A percentile compares a stretch with the other conserved stretches of the same genome.
Conservation (phyloP, 2,888 invertebrate genomes). For the Nymphalis urticae region DNA sequence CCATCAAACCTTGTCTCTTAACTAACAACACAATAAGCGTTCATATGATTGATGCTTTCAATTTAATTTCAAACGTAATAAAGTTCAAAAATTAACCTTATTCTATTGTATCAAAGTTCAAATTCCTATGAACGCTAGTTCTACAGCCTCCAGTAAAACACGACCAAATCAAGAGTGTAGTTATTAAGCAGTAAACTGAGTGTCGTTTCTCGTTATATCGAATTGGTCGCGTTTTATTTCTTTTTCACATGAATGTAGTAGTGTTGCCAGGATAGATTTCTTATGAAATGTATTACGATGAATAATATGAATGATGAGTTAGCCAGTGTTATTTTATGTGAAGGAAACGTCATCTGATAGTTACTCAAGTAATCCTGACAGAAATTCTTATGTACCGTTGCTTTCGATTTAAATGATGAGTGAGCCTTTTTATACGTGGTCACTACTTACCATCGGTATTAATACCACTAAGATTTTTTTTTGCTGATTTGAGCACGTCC, state of each 20-base stretch:
- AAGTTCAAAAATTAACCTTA: slow-evolving; percentile 11
- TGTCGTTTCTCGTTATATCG: slow-evolving; percentile 17
- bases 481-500: too few species aligned
- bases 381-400: too few species aligned
- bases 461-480: too few species aligned
- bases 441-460: too few species aligned
- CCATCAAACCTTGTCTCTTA: not conserved
- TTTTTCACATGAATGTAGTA: slow-evolving; percentile 28
- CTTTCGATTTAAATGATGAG: too few species aligned
- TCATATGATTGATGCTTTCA: slow-evolving; percentile 36
- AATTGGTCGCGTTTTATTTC: slow-evolving; percentile 34
- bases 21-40: not conserved
- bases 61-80: slow-evolving; percentile 25
- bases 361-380: too few species aligned
- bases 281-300: too few species aligned
- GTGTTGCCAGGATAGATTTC: slow-evolving; percentile 9
- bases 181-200: slow-evolving; percentile 24
- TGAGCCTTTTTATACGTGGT: too few species aligned
- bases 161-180: slow-evolving; percentile 29
- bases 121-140: slow-evolving; percentile 1
- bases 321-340: too few species aligned
- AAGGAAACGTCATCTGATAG: too few species aligned
- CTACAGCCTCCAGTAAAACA: slow-evolving; percentile 24
- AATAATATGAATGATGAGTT: too few species aligned
- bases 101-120: not conserved